Base-by-base conservation (phyloP, 2,888 invertebrate species). In the Epiblema foenella region DNA sequence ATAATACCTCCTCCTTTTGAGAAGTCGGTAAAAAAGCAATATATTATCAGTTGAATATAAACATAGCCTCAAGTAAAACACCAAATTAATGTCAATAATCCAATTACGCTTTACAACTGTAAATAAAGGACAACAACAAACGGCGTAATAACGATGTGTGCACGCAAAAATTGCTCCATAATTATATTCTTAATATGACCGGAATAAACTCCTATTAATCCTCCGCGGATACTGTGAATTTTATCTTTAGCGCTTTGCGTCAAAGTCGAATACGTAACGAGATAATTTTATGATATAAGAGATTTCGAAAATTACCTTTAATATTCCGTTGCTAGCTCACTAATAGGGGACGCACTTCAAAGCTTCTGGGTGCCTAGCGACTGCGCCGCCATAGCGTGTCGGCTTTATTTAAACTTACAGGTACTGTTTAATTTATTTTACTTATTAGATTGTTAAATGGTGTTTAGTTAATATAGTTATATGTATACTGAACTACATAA, bases 321-420 rank as follows among this genome's bases (percentile, higher is more conserved):
- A 33, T 72, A 63, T 72, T 72, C 76, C 74, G 73, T 70, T 75
- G 74, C 69, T 77, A 79, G 75, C 76, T 75, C 74, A 72, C 77
- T 77, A 76, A 68, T 71, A 73, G 75, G 71, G 75, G 74, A 74
- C 68, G 77, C 73, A 80, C 78, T 80, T 85, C 84, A 84, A 84
- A 85, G 84, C 81, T 81, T 79, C 81, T 76, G 71, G 84, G 83
- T 81, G 83, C 85, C 67, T 77, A 70, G 84, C 83, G 79, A 85
- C 83, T 60, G 58, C 57, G 37, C 68, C 71, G 64, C 64, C 65
- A 62, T 75, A 65, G 74, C 77, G 77, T 79, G 77, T 75, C 77
- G 77, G 76, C 77, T 79, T 84, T 84, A 85, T 85, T 85, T 85
- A 85, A 84, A 81, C 77, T 75, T 69, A 56, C 67, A 68, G 72